Base-by-base conservation (phyloP, 1,140 invertebrate genomes). In the Cylas formicarius region DNA sequence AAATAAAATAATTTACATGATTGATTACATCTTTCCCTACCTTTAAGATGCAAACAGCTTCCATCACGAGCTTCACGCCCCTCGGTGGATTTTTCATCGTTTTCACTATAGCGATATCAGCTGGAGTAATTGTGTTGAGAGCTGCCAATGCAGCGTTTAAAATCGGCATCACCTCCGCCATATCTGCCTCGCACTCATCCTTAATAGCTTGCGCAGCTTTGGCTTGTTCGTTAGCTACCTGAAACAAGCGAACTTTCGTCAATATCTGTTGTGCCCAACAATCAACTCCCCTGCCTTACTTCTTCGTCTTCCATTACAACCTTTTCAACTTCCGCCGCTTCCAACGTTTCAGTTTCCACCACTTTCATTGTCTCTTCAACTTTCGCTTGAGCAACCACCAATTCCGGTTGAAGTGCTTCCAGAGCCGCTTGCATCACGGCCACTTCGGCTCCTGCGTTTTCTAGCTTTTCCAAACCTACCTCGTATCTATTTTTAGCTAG, bases 61-160 rank as follows among this genome's bases (percentile, higher is more conserved):
- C 94, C 86, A 97, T 92, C 1, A 97, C 90, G 38, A 98, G 72
- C 58, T 85, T 88, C 4, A 99, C 87, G 42, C 86, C 88, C 58
- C 83, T 80, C 0, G 95, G 94, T 2, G 96, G 96, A 72, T 86
- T 93, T 71, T 96, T 96, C 93, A 98, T 97, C 1, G 91, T 84
- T 72, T 95, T 97, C 3, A 99, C 88, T 28, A 94, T 77, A 19
- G 90, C 87, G 35, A 99, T 94, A 67, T 99, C 95, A 11, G 82
- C 74, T 3, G 83, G 80, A 24, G 92, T 97, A 3, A 98, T 72
- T 0, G 91, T 95, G 56, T 96, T 86, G 1, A 99, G 69, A 3
- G 94, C 92, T 1, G 79, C 75, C 48, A 94, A 69, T 10, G 96
- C 94, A n/a, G 81, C 73, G 59, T 93, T 85, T 35, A 98, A 70